A percentile compares a stretch with the other conserved stretches of the same genome.
Evolutionary conservation across 2,113 vertebrate genomes (phyloP).

Genomic region (Heterotis niloticus): DNA sequence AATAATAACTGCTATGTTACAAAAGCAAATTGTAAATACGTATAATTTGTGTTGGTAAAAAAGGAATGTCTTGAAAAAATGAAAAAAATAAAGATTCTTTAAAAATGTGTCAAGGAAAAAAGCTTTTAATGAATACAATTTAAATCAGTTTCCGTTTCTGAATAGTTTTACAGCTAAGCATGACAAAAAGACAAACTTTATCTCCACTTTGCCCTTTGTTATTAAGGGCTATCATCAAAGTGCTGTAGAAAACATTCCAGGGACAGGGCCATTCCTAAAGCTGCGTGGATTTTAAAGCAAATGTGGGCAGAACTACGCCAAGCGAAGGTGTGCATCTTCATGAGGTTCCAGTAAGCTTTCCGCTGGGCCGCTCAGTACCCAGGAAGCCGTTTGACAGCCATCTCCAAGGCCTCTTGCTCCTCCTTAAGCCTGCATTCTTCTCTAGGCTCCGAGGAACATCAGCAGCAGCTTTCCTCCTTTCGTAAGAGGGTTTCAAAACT

Average conservation of each 20-base stretch:
- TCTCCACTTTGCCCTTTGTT: not conserved
- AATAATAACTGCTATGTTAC: no score
- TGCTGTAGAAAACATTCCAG: not conserved
- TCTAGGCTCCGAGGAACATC: no score
- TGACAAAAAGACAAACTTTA: not conserved
- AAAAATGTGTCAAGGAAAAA: not conserved
- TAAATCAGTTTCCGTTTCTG: not conserved
- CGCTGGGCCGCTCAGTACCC: not conserved
- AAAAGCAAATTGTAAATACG: not conserved
- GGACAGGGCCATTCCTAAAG: not conserved
- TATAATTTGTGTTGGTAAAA: not conserved
- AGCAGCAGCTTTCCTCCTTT: not conserved
- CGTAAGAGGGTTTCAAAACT: not conserved
- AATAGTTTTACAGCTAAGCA: not conserved
- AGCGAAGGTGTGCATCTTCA: not conserved
- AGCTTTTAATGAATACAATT: constrained; percentile 7
- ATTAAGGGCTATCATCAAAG: not conserved
- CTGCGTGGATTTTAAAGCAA: not conserved
- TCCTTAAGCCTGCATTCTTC: not conserved
- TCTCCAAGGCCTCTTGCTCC: not conserved
- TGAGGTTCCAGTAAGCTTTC: not conserved
- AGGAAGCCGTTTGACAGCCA: not conserved
- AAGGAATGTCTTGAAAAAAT: not conserved
- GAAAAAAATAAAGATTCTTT: not conserved
- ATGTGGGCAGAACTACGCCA: not conserved